Base-by-base conservation (phyloP, 2,888 invertebrate genomes). In the Pollenia griseotomentosa region DNA sequence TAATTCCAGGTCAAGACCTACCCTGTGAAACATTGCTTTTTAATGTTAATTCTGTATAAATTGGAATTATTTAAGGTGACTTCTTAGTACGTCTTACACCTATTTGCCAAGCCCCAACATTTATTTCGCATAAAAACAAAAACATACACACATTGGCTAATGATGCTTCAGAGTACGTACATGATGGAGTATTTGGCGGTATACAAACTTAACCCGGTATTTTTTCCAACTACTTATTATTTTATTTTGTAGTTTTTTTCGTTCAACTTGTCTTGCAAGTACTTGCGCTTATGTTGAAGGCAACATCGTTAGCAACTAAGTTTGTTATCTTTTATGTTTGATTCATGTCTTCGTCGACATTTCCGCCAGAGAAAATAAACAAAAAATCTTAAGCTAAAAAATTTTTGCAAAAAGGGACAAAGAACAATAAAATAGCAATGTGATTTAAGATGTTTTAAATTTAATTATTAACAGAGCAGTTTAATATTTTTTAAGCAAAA, bases 291-390 rank as follows among this genome's bases (percentile, higher is more conserved):
- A 46, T 77, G 59, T 71, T 70, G 48, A 44, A 59, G 57, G 16
- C 48, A 83, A 51, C 42, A 74, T 53, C 48, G 33, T 61, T 75
- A 44, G 75, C 23, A 44, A 46, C 23, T 40, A 53, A 59, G 85
- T 78, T 85, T 57, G 66, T 66, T 68, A 81, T 68, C 68, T 7
- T 63, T 14, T 75, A 6, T 48, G 61, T 14, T 71, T 71, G 65
- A 75, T 59, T 33, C 65, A 63, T 74, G 70, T 83, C 70, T 51
- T 71, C 70, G n/a, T 71, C 14, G 68, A 68, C 57, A 82, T 73
- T 73, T 85, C 81, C 81, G 85, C 59, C 10, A 53, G 5, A 75
- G 10, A 66, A 71, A 61, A 44, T 51, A 78, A 65, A 65, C 11
- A 33, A 44, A 78, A 51, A 77, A 73, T n/a, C 61, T 46, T 51